Evolutionary conservation across 2,113 vertebrate species (phyloP).

Genomic region (Rhombomys opimus): DNA sequence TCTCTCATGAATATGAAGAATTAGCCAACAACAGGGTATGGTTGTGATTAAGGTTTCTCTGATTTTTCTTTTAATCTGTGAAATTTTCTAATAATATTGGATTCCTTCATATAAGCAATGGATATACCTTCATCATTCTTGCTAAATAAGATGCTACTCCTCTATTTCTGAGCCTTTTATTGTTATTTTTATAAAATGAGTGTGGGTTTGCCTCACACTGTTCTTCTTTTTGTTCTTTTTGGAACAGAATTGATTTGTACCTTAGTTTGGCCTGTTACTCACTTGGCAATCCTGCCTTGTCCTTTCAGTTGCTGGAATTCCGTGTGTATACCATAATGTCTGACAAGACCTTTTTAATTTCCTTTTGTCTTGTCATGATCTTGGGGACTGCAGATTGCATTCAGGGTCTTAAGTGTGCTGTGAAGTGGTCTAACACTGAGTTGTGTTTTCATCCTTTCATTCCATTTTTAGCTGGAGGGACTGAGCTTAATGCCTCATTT

Average conservation of each 20-base stretch:
- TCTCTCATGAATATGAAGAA: not conserved
- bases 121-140: slow-evolving; percentile 22
- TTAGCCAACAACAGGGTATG: not conserved
- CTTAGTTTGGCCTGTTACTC: not conserved
- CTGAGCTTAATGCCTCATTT: not conserved
- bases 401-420: not conserved
- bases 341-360: not conserved
- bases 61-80: not conserved
- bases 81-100: not conserved
- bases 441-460: not conserved
- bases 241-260: not conserved
- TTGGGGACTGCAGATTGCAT: not conserved
- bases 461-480: not conserved
- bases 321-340: not conserved
- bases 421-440: too few species aligned
- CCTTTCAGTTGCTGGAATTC: not conserved
- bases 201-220: not conserved
- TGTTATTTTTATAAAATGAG: not conserved
- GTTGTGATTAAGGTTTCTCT: not conserved
- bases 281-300: not conserved
- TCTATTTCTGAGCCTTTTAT: slow-evolving; percentile 23
- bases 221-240: not conserved
- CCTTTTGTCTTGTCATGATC: not conserved
- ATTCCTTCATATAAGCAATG: not conserved
- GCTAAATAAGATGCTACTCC: not conserved